phyloP scores from a whole-genome alignment of 2,797 vertebrate genomes.

The Manis pentadactyla region DNA sequence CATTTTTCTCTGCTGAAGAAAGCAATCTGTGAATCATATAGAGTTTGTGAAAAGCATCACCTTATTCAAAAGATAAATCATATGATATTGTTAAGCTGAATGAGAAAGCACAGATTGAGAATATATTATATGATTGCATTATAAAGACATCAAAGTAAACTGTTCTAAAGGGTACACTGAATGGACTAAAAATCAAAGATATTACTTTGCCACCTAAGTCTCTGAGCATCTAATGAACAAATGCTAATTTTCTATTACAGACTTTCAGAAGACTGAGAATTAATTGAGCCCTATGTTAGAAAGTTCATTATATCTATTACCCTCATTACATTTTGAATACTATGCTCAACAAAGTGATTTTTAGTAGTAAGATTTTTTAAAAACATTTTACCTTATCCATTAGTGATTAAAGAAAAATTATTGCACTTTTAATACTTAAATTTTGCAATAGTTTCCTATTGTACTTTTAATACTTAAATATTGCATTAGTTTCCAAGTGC shows the following conservation, averaged over 20 bases:
- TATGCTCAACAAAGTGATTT: not conserved
- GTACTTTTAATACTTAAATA: not conserved
- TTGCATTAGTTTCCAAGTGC: not conserved
- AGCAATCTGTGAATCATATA: conserved; percentile 75
- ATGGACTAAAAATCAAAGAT: conserved; percentile 69
- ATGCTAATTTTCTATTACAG: conserved; percentile 68
- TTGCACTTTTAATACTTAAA: not conserved
- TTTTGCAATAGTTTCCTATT: not conserved
- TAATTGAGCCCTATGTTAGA: not conserved
- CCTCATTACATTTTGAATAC: not conserved
- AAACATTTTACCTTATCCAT: not conserved
- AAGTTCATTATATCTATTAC: not conserved
- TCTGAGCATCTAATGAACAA: conserved; percentile 60
- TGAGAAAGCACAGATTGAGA: conserved; percentile 65
- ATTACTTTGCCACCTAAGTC: conserved; percentile 53
- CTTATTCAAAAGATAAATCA: conserved; percentile 79
- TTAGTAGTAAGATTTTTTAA: not conserved
- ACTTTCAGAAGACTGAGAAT: conserved; percentile 13
- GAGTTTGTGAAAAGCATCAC: conserved; percentile 36
- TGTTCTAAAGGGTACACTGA: conserved; percentile 54
- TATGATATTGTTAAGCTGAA: conserved; percentile 74
- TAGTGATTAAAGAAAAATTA: not conserved
- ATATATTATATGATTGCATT: conserved; percentile 79
- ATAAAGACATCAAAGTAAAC: conserved; percentile 76
- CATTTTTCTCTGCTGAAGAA: conserved; percentile 63